Conservation (phyloP, 2,888 invertebrate species). For the Nemoura dubitans region DNA sequence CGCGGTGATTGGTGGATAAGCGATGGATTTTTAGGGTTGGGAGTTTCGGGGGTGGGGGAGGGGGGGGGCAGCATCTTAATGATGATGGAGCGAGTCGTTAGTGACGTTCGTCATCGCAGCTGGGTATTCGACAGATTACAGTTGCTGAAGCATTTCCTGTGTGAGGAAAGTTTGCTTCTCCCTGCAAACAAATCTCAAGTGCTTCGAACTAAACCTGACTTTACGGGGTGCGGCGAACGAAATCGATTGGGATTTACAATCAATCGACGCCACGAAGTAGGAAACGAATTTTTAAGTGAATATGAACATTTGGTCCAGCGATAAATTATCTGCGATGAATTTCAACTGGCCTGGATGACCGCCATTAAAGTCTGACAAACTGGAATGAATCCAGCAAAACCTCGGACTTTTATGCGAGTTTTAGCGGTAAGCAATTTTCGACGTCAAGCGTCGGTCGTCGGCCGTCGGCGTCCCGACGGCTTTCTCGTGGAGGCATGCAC, state of each 20-base stretch:
- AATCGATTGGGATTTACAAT: neutral
- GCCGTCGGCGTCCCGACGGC: neutral
- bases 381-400: neutral
- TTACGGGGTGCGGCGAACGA: neutral
- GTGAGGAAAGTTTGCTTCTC: neutral
- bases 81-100: slow-evolving; percentile 9
- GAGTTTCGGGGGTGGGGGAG: neutral
- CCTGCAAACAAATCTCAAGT: neutral
- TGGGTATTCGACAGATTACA: neutral
- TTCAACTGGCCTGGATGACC: neutral
- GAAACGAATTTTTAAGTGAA: neutral
- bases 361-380: neutral
- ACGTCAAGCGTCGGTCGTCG: neutral
- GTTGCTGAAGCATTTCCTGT: slow-evolving; percentile 12
- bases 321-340: neutral
- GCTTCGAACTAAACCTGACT: neutral
- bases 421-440: too few relatives aligned
- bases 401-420: neutral
- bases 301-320: neutral
- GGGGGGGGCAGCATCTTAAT: neutral
- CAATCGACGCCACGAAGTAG: neutral
- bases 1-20: neutral
- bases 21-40: neutral
- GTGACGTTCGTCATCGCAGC: neutral
- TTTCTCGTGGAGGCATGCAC: neutral